Percentiles rank a stretch among this genome's conserved stretches.
Conservation (phyloP, 1,140 invertebrate genomes). For the Bacillus rossius region DNA sequence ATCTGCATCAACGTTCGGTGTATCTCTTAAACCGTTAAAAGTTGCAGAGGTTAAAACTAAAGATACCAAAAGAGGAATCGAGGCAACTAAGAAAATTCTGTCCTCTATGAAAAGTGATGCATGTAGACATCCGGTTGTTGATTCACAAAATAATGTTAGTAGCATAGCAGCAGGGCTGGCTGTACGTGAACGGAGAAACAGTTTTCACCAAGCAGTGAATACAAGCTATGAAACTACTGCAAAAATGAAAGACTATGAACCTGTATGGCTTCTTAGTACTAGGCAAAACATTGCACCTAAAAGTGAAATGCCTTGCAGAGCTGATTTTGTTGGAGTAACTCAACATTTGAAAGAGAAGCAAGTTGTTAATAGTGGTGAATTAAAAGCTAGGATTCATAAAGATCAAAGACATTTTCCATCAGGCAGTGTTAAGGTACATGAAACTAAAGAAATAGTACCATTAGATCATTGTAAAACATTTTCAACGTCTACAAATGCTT, state of each 20-base stretch:
- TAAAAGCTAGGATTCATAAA: not conserved
- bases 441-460: not conserved
- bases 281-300: not conserved
- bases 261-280: conserved; percentile 11
- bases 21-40: not conserved
- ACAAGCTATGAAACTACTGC: conserved; percentile 21
- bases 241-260: conserved; percentile 15
- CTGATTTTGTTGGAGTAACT: not conserved
- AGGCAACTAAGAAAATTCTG: not conserved
- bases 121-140: conserved; percentile 19
- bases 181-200: conserved; percentile 39
- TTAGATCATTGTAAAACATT: no score
- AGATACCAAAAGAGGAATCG: not conserved
- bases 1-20: not conserved
- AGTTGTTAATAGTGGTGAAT: not conserved
- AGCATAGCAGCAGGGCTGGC: conserved; percentile 32
- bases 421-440: not conserved
- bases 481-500: no score
- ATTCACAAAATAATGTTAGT: conserved; percentile 27
- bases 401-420: not conserved
- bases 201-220: conserved; percentile 41
- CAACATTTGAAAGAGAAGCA: not conserved
- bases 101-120: conserved; percentile 20
- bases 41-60: not conserved
- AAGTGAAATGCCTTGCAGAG: not conserved